phyloP scores from a whole-genome alignment of 2,113 vertebrate genomes.

The Lagenorhynchus albirostris region DNA sequence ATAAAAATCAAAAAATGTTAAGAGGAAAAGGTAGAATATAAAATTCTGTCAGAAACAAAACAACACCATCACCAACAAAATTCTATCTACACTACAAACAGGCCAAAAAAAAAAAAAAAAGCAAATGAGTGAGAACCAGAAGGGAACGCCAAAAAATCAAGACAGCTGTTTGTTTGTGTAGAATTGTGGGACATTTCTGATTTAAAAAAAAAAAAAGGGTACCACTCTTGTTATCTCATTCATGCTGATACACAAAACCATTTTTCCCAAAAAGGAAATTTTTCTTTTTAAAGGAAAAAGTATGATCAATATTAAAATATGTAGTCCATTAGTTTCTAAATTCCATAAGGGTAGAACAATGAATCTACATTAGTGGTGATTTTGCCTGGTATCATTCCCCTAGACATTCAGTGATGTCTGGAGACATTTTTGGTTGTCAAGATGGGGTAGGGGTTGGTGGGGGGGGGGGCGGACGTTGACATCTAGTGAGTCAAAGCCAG shows the following conservation, averaged over 20 bases:
- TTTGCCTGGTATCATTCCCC: background rate
- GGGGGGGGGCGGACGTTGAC: background rate
- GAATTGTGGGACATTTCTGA: background rate
- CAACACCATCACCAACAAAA: background rate
- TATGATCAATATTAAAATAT: constrained; percentile 27
- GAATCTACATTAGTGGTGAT: background rate
- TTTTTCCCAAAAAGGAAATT: background rate
- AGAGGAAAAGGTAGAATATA: constrained; percentile 10
- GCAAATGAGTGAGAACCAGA: background rate
- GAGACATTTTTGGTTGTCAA: constrained; percentile 12
- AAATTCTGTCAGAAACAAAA: background rate
- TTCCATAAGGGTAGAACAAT: background rate
- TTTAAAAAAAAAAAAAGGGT: background rate
- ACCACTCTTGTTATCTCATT: background rate
- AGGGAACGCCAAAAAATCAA: constrained; percentile 1
- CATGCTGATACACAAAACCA: background rate
- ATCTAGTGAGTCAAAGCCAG: background rate
- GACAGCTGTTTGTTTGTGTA: background rate
- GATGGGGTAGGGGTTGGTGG: background rate
- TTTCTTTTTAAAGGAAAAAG: constrained; percentile 9
- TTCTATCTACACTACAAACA: background rate
- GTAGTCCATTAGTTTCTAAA: constrained; percentile 7
- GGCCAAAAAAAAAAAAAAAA: background rate
- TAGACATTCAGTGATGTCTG: background rate
- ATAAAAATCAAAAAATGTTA: background rate